Evolutionary conservation across 2,113 vertebrate genomes (phyloP).

Genomic region (Numenius arquata): DNA sequence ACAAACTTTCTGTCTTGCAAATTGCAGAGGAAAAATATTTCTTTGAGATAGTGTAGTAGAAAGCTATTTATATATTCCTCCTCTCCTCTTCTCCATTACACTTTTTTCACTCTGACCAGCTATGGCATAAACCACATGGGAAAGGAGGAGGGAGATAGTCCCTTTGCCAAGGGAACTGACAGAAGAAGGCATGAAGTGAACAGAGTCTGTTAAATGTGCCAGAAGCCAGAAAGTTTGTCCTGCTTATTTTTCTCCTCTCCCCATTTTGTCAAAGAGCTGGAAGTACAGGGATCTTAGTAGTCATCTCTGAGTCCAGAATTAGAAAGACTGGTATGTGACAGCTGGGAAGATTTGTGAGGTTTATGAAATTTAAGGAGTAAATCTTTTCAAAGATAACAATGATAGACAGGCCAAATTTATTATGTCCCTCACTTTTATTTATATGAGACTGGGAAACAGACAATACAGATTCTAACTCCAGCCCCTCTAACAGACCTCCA

Average conservation of each 20-base stretch:
- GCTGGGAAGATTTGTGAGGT: background rate
- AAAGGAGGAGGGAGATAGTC: background rate
- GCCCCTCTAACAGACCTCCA: background rate
- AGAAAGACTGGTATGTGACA: background rate
- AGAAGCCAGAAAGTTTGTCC: conserved; percentile 1
- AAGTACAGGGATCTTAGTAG: conserved; percentile 19
- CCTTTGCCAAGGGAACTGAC: conserved; percentile 16
- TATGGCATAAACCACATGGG: background rate
- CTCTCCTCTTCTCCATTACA: background rate
- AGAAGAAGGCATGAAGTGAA: background rate
- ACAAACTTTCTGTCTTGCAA: background rate
- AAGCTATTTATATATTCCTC: background rate
- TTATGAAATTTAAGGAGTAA: background rate
- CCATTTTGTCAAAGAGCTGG: background rate
- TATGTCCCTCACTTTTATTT: background rate
- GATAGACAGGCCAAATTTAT: background rate
- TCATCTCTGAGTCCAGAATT: conserved; percentile 14
- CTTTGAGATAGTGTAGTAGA: background rate
- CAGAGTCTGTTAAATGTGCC: background rate
- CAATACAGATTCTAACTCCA: background rate
- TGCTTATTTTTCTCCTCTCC: background rate
- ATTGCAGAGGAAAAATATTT: background rate
- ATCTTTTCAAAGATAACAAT: background rate
- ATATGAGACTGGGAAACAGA: background rate
- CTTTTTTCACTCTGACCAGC: conserved; percentile 13